Percentiles rank a stretch among this genome's conserved stretches.
These are phyloP conservation scores for Cloeon dipterum DNA, from an alignment of 2,888 invertebrate species.

Conservation along the genomic window DNA sequence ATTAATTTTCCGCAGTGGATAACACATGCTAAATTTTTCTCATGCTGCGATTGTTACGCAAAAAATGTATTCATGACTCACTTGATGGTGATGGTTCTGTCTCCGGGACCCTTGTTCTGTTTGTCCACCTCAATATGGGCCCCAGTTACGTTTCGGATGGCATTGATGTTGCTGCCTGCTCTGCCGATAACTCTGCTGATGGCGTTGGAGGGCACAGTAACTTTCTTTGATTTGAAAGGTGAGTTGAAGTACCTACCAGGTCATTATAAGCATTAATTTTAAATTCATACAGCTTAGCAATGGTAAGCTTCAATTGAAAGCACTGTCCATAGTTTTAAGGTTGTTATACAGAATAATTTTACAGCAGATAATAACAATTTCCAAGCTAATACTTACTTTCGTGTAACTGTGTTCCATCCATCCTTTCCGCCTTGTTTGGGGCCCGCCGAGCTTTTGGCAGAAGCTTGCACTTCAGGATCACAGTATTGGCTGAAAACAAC, in stretches of 20 bases:
- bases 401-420: slow-evolving; percentile 92
- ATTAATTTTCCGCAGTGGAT: not conserved
- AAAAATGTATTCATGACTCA: slow-evolving; percentile 19
- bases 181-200: slow-evolving; percentile 95
- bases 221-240: slow-evolving; percentile 59
- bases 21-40: no score
- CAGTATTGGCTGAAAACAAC: slow-evolving; percentile 2
- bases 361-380: not conserved
- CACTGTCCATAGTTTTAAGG: slow-evolving; percentile 3
- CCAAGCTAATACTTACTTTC: slow-evolving; percentile 31
- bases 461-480: not conserved
- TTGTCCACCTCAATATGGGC: slow-evolving; percentile 98
- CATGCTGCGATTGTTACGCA: no score
- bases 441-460: slow-evolving; percentile 28
- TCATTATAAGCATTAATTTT: not conserved
- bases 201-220: slow-evolving; percentile 80
- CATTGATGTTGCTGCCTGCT: slow-evolving; percentile 94
- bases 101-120: slow-evolving; percentile 82
- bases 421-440: slow-evolving; percentile 55
- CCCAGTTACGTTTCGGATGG: slow-evolving; percentile 86
- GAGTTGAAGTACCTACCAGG: slow-evolving; percentile 19
- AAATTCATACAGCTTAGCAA: no score
- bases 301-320: no score
- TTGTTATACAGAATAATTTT: not conserved
- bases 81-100: slow-evolving; percentile 88